phyloP scores from a whole-genome alignment of 35 echinoderm and acorn worm species.

The Acanthaster planci region DNA sequence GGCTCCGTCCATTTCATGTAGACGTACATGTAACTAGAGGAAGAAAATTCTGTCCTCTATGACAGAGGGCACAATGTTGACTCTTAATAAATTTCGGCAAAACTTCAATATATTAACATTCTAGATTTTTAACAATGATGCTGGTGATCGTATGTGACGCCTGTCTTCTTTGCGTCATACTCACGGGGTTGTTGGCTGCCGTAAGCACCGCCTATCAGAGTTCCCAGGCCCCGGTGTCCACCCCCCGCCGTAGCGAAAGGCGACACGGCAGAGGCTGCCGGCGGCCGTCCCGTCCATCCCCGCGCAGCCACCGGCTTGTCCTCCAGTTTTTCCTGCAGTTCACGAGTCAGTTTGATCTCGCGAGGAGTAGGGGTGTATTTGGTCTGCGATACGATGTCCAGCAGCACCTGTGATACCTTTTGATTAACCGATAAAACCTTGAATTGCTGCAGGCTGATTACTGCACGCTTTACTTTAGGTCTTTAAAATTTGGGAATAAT shows the following conservation, averaged over 20 bases:
- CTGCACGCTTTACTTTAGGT: too few species aligned
- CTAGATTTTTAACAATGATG: too few species aligned
- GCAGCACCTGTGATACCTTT: neutral
- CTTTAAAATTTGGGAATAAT: too few species aligned
- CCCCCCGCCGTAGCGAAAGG: neutral
- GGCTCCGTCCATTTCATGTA: too few species aligned
- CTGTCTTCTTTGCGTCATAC: neutral
- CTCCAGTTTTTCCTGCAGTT: neutral
- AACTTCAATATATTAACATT: too few species aligned
- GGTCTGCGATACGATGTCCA: conserved; percentile 8
- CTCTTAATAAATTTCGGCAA: too few species aligned
- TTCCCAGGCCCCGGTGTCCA: neutral
- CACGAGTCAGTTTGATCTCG: neutral
- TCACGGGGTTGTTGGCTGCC: neutral
- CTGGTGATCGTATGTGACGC: too few species aligned
- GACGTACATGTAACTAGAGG: too few species aligned
- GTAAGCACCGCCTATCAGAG: neutral
- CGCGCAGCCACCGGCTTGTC: neutral
- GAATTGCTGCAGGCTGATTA: too few species aligned
- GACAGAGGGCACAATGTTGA: too few species aligned
- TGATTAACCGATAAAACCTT: neutral
- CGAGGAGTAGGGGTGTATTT: neutral
- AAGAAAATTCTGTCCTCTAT: too few species aligned
- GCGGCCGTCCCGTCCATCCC: neutral
- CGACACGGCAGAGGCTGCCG: neutral